Evolutionary conservation across 2,888 invertebrate genomes (phyloP).

Genomic region (Euplexia lucipara): DNA sequence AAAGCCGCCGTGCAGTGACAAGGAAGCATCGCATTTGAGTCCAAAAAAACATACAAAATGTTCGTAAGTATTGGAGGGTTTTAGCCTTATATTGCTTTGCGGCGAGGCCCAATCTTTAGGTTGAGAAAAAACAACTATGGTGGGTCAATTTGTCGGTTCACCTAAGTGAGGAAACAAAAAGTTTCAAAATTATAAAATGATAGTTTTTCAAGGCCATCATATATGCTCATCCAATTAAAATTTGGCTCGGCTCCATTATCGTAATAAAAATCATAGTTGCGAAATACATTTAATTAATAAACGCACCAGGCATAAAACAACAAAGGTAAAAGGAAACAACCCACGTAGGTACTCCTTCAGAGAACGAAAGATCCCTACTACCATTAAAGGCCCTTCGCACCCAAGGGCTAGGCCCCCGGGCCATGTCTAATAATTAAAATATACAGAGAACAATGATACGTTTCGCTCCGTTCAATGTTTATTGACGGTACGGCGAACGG

Average conservation of each 20-base stretch:
- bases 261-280: slow-evolving; percentile 58
- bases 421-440: slow-evolving; percentile 87
- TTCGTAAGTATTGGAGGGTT: too few species aligned
- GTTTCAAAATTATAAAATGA: too few species aligned
- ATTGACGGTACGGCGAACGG: slow-evolving; percentile 79
- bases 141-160: neutral
- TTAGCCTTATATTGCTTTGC: too few species aligned
- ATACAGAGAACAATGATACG: slow-evolving; percentile 88
- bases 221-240: neutral
- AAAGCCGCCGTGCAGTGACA: too few species aligned
- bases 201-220: too few species aligned
- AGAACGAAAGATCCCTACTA: slow-evolving; percentile 73
- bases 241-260: slow-evolving; percentile 32
- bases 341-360: slow-evolving; percentile 52
- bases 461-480: slow-evolving; percentile 86
- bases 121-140: neutral
- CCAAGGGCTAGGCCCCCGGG: slow-evolving; percentile 76
- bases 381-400: slow-evolving; percentile 73
- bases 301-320: slow-evolving; percentile 66
- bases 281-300: slow-evolving; percentile 57
- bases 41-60: too few species aligned
- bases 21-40: too few species aligned
- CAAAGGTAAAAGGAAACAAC: slow-evolving; percentile 69
- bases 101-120: too few species aligned
- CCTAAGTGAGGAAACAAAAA: neutral